Evolutionary conservation across 2,888 invertebrate species (phyloP).

Genomic region (Rhagophthalmus giganteus): DNA sequence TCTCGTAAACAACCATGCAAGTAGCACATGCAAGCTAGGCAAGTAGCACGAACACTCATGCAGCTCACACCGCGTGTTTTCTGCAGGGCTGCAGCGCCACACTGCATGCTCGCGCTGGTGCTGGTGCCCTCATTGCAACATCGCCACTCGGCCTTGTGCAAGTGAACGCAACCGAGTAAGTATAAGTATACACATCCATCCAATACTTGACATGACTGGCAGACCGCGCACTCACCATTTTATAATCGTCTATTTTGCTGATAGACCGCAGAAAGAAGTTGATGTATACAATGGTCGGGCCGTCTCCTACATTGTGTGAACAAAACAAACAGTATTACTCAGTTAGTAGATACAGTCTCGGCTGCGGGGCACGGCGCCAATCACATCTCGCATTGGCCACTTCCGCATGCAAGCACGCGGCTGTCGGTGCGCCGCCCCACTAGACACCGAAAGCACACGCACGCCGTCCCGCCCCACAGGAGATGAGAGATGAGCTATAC

Average conservation of each 20-base stretch:
- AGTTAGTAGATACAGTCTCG: slow-evolving; percentile 35
- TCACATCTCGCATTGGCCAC: slow-evolving; percentile 53
- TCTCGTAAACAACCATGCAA: slow-evolving; percentile 26
- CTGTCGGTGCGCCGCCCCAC: slow-evolving; percentile 39
- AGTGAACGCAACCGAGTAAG: slow-evolving; percentile 48
- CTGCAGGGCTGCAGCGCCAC: slow-evolving; percentile 47
- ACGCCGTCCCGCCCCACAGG: slow-evolving; percentile 45
- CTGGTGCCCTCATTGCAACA: slow-evolving; percentile 55
- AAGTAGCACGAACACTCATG: slow-evolving; percentile 29
- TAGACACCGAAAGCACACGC: slow-evolving; percentile 47
- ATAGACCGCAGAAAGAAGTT: slow-evolving; percentile 97
- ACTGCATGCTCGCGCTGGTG: slow-evolving; percentile 53
- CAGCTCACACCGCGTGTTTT: slow-evolving; percentile 39
- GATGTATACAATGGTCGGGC: slow-evolving; percentile 86
- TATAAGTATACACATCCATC: slow-evolving; percentile 42
- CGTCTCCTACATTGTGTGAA: slow-evolving; percentile 68
- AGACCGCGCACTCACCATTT: slow-evolving; percentile 85
- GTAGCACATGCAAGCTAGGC: slow-evolving; percentile 34
- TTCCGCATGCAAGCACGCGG: slow-evolving; percentile 47
- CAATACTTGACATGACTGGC: slow-evolving; percentile 56
- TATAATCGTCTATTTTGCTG: slow-evolving; percentile 98
- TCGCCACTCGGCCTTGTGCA: slow-evolving; percentile 49
- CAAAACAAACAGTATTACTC: slow-evolving; percentile 51
- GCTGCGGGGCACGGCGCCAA: slow-evolving; percentile 52
- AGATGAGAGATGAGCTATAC: slow-evolving; percentile 33